Conservation (phyloP, 2,888 invertebrate genomes). For the Synanthedon myopaeformis region DNA sequence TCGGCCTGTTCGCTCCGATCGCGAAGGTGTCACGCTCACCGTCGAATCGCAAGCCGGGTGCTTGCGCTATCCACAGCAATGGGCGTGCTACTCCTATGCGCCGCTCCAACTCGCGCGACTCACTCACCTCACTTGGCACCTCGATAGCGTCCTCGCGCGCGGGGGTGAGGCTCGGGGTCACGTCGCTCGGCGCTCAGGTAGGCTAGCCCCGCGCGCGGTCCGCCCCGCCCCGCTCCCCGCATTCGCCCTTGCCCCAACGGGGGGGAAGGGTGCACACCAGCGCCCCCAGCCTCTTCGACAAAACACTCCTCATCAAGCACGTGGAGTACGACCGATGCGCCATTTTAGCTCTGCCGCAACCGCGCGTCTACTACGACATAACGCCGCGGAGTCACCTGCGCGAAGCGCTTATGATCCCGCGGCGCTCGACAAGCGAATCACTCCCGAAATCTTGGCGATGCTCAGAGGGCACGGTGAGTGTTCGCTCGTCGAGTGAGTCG, state of each 20-base stretch:
- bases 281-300: slow-evolving; percentile 44
- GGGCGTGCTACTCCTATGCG: slow-evolving; percentile 72
- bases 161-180: slow-evolving; percentile 81
- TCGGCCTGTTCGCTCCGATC: slow-evolving; percentile 93
- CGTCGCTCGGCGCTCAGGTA: slow-evolving; percentile 75
- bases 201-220: slow-evolving; percentile 70
- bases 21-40: slow-evolving; percentile 91
- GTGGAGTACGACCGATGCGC: slow-evolving; percentile 57
- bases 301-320: slow-evolving; percentile 54
- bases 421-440: slow-evolving; percentile 53
- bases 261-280: slow-evolving; percentile 19
- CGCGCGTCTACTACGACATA: slow-evolving; percentile 54
- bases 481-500: slow-evolving; percentile 24
- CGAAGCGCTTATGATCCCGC: slow-evolving; percentile 37
- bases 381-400: slow-evolving; percentile 25
- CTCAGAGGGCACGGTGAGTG: slow-evolving; percentile 51
- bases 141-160: slow-evolving; percentile 72
- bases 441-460: slow-evolving; percentile 60
- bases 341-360: slow-evolving; percentile 56
- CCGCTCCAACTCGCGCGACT: slow-evolving; percentile 87
- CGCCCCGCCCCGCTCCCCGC: slow-evolving; percentile 33
- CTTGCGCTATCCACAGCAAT: slow-evolving; percentile 74
- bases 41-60: slow-evolving; percentile 74
- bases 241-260: slow-evolving; percentile 36
- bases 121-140: slow-evolving; percentile 77